phyloP scores from a whole-genome alignment of 1,140 invertebrate genomes.

The Drosophila bifasciata region DNA sequence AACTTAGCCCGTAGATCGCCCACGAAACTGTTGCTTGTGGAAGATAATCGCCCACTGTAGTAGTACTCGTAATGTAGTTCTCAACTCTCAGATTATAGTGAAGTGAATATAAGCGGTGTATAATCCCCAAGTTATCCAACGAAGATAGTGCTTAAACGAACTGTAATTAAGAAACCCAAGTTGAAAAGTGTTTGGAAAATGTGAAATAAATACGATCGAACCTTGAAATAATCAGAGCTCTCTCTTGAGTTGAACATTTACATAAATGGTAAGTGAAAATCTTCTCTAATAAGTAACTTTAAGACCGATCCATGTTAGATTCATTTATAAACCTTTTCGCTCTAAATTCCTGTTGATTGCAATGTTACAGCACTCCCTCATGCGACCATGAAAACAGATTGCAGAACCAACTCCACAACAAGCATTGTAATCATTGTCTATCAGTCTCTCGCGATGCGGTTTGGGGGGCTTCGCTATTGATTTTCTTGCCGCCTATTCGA shows the following conservation, averaged over 20 bases:
- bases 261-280: slow-evolving; percentile 24
- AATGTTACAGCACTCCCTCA: not conserved
- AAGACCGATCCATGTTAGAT: not conserved
- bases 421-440: not conserved
- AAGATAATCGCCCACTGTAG: not conserved
- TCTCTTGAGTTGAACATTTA: not conserved
- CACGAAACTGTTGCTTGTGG: too few species aligned
- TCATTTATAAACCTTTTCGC: too few species aligned
- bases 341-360: too few species aligned
- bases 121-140: slow-evolving; percentile 1
- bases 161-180: not conserved
- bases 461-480: slow-evolving; percentile 9
- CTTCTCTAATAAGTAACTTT: not conserved
- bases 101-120: slow-evolving; percentile 17
- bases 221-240: not conserved
- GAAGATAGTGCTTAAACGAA: slow-evolving; percentile 19
- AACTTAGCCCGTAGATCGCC: slow-evolving; percentile 27
- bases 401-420: too few species aligned
- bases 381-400: not conserved
- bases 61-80: slow-evolving; percentile 2
- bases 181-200: slow-evolving; percentile 25
- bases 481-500: slow-evolving; percentile 46
- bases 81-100: slow-evolving; percentile 9
- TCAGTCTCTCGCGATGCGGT: not conserved
- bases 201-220: slow-evolving; percentile 9